Base-by-base conservation (phyloP, 2,888 invertebrate species). In the Eubasilissa splendida region DNA sequence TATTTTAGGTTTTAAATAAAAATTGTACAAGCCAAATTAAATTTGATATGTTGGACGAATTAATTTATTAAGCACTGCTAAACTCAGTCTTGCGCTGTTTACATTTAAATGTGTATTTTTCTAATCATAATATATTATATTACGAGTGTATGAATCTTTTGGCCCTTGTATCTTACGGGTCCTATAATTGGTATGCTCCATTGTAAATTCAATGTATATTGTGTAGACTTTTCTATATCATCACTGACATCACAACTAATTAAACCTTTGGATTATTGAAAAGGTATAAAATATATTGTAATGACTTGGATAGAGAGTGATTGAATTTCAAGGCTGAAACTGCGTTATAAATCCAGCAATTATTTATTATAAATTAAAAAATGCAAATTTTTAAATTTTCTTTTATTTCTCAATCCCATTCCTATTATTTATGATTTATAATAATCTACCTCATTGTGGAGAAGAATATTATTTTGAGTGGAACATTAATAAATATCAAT, bases 341-440 rank as follows among this genome's bases (percentile, higher is more conserved):
- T 80, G 76, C 74, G 68, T 80, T 80, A 66, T 60, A 66, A 74
- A 74, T 63, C 70, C 71, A 71, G 77, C 70, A 63, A 63, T 80
- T 77, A 80, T 80, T 80, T 80, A 80, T 80, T 80, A 74, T 56
- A 71, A 52, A 60, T 59, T 77, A 74, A 71, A 80, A 80, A 80
- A 77, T 76, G 71, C 71, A 59, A 73, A 74, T 70, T 80, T 80
- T 74, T 73, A 80, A 66, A 66, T 31, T 70, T n/a, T 52, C 11
- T 68, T 68, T 68, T 68, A 68, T 68, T 68, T 68, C 33, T 68
- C 9, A 50, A 68, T 58, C 11, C n/a, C 4, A 58, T 58, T 58
- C n/a, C n/a, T 58, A 10, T 58, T 58, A 3, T 8, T 8, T 58
- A 2, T 58, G 9, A 14, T 58, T 42, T 7, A 4, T 42, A 42